Percentiles rank a stretch among this genome's conserved stretches.
phyloP scores from a whole-genome alignment of 2,797 vertebrate species.

The Clarias fuscus region DNA sequence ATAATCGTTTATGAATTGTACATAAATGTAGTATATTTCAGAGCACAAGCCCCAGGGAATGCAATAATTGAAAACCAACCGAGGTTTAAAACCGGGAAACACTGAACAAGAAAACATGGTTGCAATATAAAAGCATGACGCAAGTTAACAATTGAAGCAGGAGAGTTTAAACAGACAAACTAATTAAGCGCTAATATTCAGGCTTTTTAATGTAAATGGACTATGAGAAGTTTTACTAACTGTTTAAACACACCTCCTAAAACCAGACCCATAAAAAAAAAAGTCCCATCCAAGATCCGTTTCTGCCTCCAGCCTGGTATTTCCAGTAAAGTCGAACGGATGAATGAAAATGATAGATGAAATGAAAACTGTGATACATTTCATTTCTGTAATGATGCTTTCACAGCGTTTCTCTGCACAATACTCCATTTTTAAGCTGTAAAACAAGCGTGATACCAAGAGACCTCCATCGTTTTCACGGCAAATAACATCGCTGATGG shows the following conservation, averaged over 20 bases:
- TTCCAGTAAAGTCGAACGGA: not conserved
- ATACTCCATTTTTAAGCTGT: constrained; percentile 12
- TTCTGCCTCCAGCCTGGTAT: not conserved
- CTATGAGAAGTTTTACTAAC: not conserved
- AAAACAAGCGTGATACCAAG: constrained; percentile 27
- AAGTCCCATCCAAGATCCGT: not conserved
- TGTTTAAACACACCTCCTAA: not conserved
- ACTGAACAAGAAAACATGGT: not conserved
- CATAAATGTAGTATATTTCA: not conserved
- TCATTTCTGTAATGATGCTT: constrained; percentile 27
- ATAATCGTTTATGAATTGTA: not conserved
- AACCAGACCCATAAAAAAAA: not conserved
- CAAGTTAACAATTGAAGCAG: not conserved
- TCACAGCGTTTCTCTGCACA: constrained; percentile 7
- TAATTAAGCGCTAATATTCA: not conserved
- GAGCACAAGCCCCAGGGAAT: not conserved
- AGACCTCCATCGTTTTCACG: constrained; percentile 26
- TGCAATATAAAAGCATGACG: not conserved
- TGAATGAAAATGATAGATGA: not conserved
- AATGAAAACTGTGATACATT: not conserved
- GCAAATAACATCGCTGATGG: constrained; percentile 36
- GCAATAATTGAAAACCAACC: not conserved
- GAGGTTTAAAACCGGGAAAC: not conserved
- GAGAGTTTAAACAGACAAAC: not conserved
- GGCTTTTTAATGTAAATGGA: not conserved